A percentile compares a stretch with the other conserved stretches of the same genome.
phyloP scores from a whole-genome alignment of 2,113 vertebrate species.

The Holacanthus passer region DNA sequence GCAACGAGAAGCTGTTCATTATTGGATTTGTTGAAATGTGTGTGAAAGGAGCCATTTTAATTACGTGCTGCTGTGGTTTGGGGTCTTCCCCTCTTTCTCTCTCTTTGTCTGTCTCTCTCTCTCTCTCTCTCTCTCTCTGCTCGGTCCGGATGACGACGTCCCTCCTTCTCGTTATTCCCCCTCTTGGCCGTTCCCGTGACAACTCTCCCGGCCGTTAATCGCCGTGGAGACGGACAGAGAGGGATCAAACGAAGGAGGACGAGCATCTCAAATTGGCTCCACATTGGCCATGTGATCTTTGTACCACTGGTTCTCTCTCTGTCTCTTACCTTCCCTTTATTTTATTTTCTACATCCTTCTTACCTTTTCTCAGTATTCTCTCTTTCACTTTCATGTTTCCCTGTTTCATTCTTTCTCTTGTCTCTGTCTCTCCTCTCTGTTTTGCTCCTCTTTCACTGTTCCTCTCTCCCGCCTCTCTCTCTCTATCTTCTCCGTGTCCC shows the following conservation, averaged over 20 bases:
- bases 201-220: conserved; percentile 76
- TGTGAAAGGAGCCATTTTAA: conserved; percentile 78
- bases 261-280: conserved; percentile 74
- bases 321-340: conserved; percentile 23
- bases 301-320: background rate
- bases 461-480: background rate
- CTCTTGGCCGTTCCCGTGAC: conserved; percentile 73
- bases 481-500: background rate
- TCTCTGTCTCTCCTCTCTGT: background rate
- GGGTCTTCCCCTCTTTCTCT: conserved; percentile 62
- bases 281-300: conserved; percentile 65
- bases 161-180: conserved; percentile 72
- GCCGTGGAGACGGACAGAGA: conserved; percentile 75
- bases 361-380: background rate
- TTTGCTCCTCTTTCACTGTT: background rate
- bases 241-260: conserved; percentile 72
- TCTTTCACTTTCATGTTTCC: conserved; percentile 6
- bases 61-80: conserved; percentile 78
- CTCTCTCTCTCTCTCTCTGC: conserved; percentile 36
- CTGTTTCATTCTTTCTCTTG: background rate
- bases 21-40: conserved; percentile 76
- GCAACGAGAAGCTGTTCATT: conserved; percentile 65
- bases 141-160: conserved; percentile 65
- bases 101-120: background rate
- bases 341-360: background rate